Conservation (phyloP, 2,797 vertebrate genomes). For the Cyprinodon diabolis region DNA sequence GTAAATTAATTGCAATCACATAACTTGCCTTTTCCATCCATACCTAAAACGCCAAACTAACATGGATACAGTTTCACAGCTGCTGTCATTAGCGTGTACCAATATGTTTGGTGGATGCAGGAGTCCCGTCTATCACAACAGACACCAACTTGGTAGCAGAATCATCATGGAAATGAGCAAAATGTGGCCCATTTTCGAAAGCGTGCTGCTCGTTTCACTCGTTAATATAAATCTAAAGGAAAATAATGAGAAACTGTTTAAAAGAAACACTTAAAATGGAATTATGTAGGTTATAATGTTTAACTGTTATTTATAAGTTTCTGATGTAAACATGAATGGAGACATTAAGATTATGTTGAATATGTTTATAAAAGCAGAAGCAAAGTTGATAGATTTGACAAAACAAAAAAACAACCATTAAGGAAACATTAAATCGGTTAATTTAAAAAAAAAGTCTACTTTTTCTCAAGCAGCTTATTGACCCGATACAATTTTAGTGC, state of each 20-base stretch:
- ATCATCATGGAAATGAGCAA: background rate
- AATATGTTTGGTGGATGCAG: background rate
- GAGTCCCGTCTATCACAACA: background rate
- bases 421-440: too few relatives aligned
- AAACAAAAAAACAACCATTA: too few relatives aligned
- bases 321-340: background rate
- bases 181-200: background rate
- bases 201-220: background rate
- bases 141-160: background rate
- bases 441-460: too few relatives aligned
- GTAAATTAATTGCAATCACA: too few relatives aligned
- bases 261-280: background rate
- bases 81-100: background rate
- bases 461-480: too few relatives aligned
- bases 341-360: background rate
- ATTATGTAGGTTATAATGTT: background rate
- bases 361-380: too few relatives aligned
- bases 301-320: background rate
- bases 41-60: background rate
- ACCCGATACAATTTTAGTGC: too few relatives aligned
- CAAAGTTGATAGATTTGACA: too few relatives aligned
- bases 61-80: background rate
- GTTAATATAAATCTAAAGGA: background rate
- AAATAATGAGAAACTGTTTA: background rate
- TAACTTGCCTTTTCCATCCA: background rate